phyloP scores from a whole-genome alignment of 37 sponge, comb jelly and placozoan genomes.

The Aplysina aerophoba region DNA sequence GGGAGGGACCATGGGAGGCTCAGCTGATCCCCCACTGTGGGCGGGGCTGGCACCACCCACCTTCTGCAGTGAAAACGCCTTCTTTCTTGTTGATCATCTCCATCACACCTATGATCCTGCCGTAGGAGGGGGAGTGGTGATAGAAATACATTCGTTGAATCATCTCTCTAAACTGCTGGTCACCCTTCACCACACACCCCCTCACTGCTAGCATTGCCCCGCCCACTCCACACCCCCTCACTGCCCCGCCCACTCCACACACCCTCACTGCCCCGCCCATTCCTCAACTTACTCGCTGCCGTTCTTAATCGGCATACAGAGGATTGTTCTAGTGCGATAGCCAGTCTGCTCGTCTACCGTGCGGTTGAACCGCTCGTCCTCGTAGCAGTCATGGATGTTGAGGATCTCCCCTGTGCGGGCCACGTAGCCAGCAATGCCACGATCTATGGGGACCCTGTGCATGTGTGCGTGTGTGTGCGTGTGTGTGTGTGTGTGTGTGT shows the following conservation, averaged over 20 bases:
- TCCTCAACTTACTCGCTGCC: conserved; percentile 48
- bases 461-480: conserved; percentile 11
- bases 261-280: not conserved
- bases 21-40: not conserved
- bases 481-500: conserved; percentile 17
- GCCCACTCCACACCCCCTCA: too few species aligned
- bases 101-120: conserved; percentile 65
- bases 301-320: conserved; percentile 70
- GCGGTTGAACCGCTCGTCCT: conserved; percentile 40
- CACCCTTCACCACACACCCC: too few species aligned
- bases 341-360: conserved; percentile 68
- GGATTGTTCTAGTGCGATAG: conserved; percentile 46
- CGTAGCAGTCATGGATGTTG: conserved; percentile 30
- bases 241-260: not conserved
- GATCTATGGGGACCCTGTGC: conserved; percentile 48
- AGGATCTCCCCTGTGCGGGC: conserved; percentile 42
- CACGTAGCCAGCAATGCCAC: conserved; percentile 56
- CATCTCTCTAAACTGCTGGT: too few species aligned
- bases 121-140: not conserved
- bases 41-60: not conserved
- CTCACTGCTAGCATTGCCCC: too few species aligned
- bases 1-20: too few species aligned
- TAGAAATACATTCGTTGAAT: too few species aligned
- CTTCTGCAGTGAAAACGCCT: conserved; percentile 43
- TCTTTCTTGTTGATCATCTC: conserved; percentile 68